A percentile compares a stretch with the other conserved stretches of the same genome.
These are phyloP conservation scores for Cyclophora punctaria DNA, from an alignment of 2,888 invertebrate species.

Conservation along the genomic window DNA sequence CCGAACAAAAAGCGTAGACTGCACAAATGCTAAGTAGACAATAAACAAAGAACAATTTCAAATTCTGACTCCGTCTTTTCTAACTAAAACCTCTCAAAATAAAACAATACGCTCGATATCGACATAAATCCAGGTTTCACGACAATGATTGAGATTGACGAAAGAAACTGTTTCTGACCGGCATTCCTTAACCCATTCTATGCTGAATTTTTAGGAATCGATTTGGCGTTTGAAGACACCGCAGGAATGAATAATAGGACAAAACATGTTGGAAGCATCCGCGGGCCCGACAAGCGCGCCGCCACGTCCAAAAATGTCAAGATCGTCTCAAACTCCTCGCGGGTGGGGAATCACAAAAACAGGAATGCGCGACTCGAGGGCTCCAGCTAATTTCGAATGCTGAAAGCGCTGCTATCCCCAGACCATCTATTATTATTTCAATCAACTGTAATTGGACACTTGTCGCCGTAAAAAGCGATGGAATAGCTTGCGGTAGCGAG, in stretches of 20 bases:
- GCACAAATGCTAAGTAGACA: not conserved
- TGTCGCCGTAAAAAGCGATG: slow-evolving; percentile 56
- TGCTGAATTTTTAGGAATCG: slow-evolving; percentile 47
- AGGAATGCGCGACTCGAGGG: slow-evolving; percentile 9
- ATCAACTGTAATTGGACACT: slow-evolving; percentile 67
- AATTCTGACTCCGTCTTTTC: slow-evolving; percentile 14
- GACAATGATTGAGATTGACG: slow-evolving; percentile 53
- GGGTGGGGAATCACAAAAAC: slow-evolving; percentile 60
- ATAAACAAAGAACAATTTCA: slow-evolving; percentile 4
- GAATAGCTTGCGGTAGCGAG: slow-evolving; percentile 36
- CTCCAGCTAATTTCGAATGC: slow-evolving; percentile 46
- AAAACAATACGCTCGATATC: slow-evolving; percentile 25
- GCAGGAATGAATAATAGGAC: slow-evolving; percentile 54
- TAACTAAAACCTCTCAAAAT: slow-evolving; percentile 13
- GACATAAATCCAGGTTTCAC: slow-evolving; percentile 43
- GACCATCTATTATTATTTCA: slow-evolving; percentile 63
- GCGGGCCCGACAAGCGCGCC: slow-evolving; percentile 39
- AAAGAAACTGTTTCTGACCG: slow-evolving; percentile 39
- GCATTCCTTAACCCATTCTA: slow-evolving; percentile 34
- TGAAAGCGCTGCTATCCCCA: slow-evolving; percentile 36
- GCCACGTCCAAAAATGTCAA: slow-evolving; percentile 49
- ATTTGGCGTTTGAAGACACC: slow-evolving; percentile 40
- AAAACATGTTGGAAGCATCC: slow-evolving; percentile 56
- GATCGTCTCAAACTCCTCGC: slow-evolving; percentile 45
- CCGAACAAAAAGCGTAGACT: too few relatives aligned